phyloP scores from a whole-genome alignment of 2,888 invertebrate species.

The Chloroclysta siterata region DNA sequence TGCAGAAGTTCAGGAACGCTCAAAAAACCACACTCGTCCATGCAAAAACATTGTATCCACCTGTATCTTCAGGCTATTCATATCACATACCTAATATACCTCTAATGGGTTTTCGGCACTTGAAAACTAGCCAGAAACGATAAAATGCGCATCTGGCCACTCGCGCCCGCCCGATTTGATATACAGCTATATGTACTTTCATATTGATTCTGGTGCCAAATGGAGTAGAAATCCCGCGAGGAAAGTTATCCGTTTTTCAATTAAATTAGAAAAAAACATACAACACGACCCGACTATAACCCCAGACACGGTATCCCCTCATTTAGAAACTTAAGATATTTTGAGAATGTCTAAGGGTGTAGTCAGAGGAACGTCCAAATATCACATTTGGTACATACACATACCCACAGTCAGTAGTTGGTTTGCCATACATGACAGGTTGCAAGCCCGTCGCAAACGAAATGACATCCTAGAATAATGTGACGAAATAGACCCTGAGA shows the following conservation, averaged over 20 bases:
- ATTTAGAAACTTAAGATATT: too few relatives aligned
- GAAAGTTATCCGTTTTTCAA: not conserved
- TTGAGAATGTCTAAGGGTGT: too few relatives aligned
- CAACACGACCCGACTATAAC: too few relatives aligned
- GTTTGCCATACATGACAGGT: too few relatives aligned
- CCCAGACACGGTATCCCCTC: too few relatives aligned
- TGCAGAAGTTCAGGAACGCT: too few relatives aligned
- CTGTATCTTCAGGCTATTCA: constrained; percentile 55
- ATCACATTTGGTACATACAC: too few relatives aligned
- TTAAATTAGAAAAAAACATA: not conserved
- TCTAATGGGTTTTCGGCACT: constrained; percentile 80
- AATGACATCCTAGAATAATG: too few relatives aligned
- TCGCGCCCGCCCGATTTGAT: constrained; percentile 67
- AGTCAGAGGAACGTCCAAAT: too few relatives aligned
- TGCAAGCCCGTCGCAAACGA: too few relatives aligned
- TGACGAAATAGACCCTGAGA: too few relatives aligned
- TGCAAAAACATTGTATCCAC: constrained; percentile 14
- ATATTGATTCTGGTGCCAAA: constrained; percentile 71
- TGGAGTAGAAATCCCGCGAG: constrained; percentile 56
- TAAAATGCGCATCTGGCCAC: constrained; percentile 79
- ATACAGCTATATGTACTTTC: constrained; percentile 72
- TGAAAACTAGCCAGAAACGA: constrained; percentile 82
- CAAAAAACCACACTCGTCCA: not conserved
- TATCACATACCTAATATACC: constrained; percentile 66
- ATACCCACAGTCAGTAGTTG: too few relatives aligned